Conservation (phyloP, 2,888 invertebrate species). For the Dorcus parallelipipedus region DNA sequence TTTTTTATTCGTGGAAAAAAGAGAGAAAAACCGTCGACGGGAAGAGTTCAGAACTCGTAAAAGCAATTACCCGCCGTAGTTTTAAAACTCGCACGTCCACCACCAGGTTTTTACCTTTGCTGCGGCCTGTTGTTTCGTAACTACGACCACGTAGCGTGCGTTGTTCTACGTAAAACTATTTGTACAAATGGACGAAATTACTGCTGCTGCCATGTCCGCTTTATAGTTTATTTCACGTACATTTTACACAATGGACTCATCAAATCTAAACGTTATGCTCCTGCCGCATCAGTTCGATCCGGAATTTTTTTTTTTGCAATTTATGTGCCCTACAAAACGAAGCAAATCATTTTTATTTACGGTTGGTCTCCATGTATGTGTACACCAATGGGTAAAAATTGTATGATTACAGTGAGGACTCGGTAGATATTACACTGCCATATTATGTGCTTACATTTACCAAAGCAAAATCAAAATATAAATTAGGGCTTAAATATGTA, state of each 20-base stretch:
- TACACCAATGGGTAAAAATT: too few species aligned
- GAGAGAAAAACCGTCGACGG: neutral
- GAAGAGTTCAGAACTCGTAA: slow-evolving; percentile 23
- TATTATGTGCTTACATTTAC: too few species aligned
- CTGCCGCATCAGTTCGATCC: neutral
- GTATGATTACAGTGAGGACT: too few species aligned
- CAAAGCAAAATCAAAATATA: too few species aligned
- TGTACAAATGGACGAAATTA: slow-evolving; percentile 11
- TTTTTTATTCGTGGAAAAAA: slow-evolving; percentile 4
- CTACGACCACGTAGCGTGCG: neutral
- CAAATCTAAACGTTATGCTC: slow-evolving; percentile 1
- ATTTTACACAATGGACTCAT: slow-evolving; percentile 2
- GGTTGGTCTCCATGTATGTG: too few species aligned
- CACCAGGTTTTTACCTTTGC: slow-evolving; percentile 8
- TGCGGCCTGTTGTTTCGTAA: neutral
- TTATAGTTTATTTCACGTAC: slow-evolving; percentile 3
- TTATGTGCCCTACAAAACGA: neutral
- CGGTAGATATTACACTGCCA: too few species aligned
- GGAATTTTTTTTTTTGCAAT: neutral
- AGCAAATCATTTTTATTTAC: too few species aligned
- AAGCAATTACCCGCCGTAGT: slow-evolving; percentile 24
- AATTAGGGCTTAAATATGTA: too few species aligned
- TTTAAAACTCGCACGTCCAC: slow-evolving; percentile 18
- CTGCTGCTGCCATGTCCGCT: slow-evolving; percentile 3
- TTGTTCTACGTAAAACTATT: slow-evolving; percentile 7